A percentile compares a stretch with the other conserved stretches of the same genome.
These are phyloP conservation scores for Chiroxiphia lanceolata DNA, from an alignment of 2,797 vertebrate genomes.

Conservation along the genomic window DNA sequence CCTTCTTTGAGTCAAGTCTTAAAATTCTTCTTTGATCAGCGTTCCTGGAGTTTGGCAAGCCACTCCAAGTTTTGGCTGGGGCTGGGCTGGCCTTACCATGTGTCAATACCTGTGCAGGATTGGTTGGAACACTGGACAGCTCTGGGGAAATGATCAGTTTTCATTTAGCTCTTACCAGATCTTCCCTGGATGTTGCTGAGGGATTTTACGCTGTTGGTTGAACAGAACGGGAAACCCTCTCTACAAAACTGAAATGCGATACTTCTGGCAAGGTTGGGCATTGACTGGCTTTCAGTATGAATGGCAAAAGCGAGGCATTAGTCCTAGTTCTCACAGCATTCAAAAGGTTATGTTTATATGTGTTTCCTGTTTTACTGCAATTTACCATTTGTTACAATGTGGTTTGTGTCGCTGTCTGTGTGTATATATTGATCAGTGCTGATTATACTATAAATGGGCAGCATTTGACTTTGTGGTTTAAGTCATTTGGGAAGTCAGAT, in stretches of 20 bases:
- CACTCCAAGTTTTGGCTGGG: neutral
- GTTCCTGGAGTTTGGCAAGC: neutral
- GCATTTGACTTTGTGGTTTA: neutral
- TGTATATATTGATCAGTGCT: neutral
- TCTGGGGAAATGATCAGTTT: constrained; percentile 38
- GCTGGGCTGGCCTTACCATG: neutral
- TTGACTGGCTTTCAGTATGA: constrained; percentile 7
- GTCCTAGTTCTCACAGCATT: constrained; percentile 22
- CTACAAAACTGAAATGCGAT: neutral
- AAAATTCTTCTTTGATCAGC: neutral
- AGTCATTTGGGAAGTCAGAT: neutral
- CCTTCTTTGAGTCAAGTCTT: neutral
- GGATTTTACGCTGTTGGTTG: constrained; percentile 10
- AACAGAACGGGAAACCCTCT: neutral
- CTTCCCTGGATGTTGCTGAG: neutral
- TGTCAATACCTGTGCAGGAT: neutral
- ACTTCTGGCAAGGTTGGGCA: neutral
- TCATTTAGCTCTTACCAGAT: constrained; percentile 1
- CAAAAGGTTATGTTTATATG: constrained; percentile 1
- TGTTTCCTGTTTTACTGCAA: constrained; percentile 41
- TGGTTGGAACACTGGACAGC: neutral
- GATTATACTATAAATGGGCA: neutral
- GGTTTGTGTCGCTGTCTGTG: neutral
- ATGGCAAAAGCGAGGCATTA: neutral
- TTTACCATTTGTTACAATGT: neutral